A percentile compares a stretch with the other conserved stretches of the same genome.
Evolutionary conservation across 2,888 invertebrate species (phyloP).

Genomic region (Drosophila stalkeri): DNA sequence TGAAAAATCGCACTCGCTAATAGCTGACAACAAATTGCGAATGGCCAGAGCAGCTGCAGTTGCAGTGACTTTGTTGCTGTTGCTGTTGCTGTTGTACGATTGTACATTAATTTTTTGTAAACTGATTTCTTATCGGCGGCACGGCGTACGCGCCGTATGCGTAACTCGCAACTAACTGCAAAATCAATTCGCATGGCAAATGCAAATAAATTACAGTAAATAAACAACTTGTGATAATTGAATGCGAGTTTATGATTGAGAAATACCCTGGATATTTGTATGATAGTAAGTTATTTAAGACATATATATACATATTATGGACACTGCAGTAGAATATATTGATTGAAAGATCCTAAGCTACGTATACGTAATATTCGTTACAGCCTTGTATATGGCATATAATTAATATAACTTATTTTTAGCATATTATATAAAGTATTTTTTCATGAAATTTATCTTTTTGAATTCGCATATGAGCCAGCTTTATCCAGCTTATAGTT

Average conservation of each 20-base stretch:
- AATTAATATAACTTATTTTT: background rate
- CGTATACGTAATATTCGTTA: background rate
- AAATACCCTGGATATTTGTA: constrained; percentile 17
- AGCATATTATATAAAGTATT: too few species aligned
- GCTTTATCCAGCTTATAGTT: too few species aligned
- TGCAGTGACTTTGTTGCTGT: constrained; percentile 27
- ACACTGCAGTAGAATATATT: background rate
- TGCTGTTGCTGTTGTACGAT: constrained; percentile 17
- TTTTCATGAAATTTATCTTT: too few species aligned
- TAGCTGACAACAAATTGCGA: constrained; percentile 75
- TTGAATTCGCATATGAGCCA: too few species aligned
- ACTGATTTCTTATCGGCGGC: constrained; percentile 73
- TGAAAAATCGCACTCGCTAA: constrained; percentile 73
- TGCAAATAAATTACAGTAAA: constrained; percentile 63
- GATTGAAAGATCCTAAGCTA: background rate
- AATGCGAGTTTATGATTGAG: rapidly evolving
- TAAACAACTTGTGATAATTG: constrained; percentile 14
- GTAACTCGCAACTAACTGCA: constrained; percentile 62
- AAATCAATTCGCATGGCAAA: constrained; percentile 65
- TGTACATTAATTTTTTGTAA: constrained; percentile 67
- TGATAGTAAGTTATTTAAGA: background rate
- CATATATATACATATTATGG: background rate
- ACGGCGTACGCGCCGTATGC: constrained; percentile 63
- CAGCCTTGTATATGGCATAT: background rate
- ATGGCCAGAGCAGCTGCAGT: constrained; percentile 45